phyloP scores from a whole-genome alignment of 2,888 invertebrate species.

The Hipparchia semele region DNA sequence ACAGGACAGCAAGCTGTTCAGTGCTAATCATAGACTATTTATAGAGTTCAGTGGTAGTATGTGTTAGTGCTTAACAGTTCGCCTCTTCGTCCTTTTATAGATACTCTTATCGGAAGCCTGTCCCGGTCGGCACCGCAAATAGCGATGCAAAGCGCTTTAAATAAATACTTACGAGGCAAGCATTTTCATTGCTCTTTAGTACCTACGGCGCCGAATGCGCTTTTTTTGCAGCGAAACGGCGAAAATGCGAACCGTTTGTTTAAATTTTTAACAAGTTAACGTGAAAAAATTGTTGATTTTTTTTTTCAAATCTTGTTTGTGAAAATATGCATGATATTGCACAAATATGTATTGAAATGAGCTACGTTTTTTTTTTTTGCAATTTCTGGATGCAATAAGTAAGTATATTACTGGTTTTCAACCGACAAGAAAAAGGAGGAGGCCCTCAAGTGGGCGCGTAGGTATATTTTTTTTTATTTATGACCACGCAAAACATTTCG shows the following conservation, averaged over 20 bases:
- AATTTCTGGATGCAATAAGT: too few relatives aligned
- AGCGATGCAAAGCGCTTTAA: conserved; percentile 40
- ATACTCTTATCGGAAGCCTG: too few relatives aligned
- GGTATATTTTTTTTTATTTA: too few relatives aligned
- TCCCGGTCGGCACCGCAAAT: conserved; percentile 17
- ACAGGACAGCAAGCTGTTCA: too few relatives aligned
- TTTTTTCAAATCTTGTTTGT: too few relatives aligned
- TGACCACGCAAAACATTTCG: too few relatives aligned
- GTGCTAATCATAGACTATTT: too few relatives aligned
- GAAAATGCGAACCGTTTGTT: conserved; percentile 54
- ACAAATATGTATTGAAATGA: not conserved
- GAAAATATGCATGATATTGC: not conserved
- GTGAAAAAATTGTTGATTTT: conserved; percentile 22
- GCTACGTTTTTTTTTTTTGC: not conserved
- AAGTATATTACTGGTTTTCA: too few relatives aligned
- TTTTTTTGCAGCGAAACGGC: conserved; percentile 32
- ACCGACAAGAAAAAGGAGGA: too few relatives aligned
- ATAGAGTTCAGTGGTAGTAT: too few relatives aligned
- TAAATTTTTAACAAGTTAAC: conserved; percentile 45
- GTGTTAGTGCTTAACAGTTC: not conserved
- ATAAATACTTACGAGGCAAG: conserved; percentile 52
- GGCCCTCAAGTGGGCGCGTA: too few relatives aligned
- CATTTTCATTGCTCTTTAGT: conserved; percentile 53
- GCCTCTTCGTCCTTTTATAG: not conserved
- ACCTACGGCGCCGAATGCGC: conserved; percentile 34